Evolutionary conservation across 1,140 invertebrate genomes (phyloP), one percentile per base, ranked within the genome.

Genomic region (Drosophila novamexicana): DNA sequence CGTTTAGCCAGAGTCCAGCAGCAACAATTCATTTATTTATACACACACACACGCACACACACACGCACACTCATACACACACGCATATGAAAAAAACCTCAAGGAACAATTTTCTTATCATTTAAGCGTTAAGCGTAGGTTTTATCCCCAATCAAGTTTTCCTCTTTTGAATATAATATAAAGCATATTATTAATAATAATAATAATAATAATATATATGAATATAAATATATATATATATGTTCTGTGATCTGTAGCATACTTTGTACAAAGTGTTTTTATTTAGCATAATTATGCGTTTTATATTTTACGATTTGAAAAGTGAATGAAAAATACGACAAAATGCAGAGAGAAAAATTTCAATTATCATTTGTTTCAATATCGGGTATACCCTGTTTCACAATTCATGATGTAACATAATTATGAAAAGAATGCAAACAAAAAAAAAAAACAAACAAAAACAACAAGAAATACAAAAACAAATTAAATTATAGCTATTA

Each of bases 221-320:
- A 29, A 29, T 59, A 66, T 44, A 69, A 44, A 69, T 61, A 80
- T 75, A 75, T 53, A 90, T 90, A 91, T 90, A 90, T 90, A 91
- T 90, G 86, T 90, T 90, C 86, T 90, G 86, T 90, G 86, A 90
- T 90, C 86, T 90, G 86, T 90, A 90, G 86, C 81, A 90, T 90
- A 90, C 88, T 91, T 90, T 90, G 86, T 90, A 90, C 86, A 90
- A 90, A 90, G 82, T 90, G 86, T 89, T 89, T 88, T 79, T 77
- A 79, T 78, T 83, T 89, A 90, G 83, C 89, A 83, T 90, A 88
- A 90, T 80, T 78, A 86, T 90, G 86, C 76, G 64, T 85, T 80
- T 90, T 61, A 67, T 69, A 61, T 57, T 58, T 78, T 85, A 85
- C 70, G 65, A 77, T 84, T 84, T 84, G 62, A 59, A 39, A 66